Conservation (phyloP, 2,888 invertebrate species). For the Plusia festucae region DNA sequence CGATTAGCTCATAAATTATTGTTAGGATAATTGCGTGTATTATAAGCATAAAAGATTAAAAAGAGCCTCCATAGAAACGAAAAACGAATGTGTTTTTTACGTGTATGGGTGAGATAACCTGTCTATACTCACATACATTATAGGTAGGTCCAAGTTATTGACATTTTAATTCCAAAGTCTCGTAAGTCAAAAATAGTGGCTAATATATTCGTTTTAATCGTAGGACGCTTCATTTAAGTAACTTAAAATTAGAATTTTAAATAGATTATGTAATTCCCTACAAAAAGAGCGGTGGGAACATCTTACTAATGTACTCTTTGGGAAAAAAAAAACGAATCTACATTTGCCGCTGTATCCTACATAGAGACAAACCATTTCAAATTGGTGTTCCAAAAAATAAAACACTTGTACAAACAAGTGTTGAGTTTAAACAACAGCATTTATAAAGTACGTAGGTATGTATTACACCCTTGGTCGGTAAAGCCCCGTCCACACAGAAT, state of each 20-base stretch:
- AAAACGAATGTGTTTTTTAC: conserved; percentile 44
- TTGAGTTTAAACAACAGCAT: conserved; percentile 37
- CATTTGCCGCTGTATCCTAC: neutral
- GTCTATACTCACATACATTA: conserved; percentile 23
- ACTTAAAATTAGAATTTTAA: conserved; percentile 38
- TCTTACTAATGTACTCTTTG: neutral
- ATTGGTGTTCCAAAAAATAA: conserved; percentile 32
- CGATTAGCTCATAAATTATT: conserved; percentile 42
- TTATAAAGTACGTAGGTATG: conserved; percentile 44
- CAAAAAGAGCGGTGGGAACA: conserved; percentile 24
- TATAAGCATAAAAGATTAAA: conserved; percentile 38
- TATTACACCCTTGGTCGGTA: conserved; percentile 38
- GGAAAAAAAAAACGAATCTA: neutral
- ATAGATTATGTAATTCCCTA: conserved; percentile 23
- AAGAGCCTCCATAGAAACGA: conserved; percentile 30
- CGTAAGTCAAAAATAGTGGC: conserved; percentile 48
- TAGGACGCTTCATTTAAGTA: conserved; percentile 33
- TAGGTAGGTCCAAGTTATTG: conserved; percentile 30
- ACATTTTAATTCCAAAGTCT: conserved; percentile 46
- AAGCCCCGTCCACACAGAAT: conserved; percentile 53
- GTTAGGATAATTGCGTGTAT: conserved; percentile 43
- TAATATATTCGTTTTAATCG: conserved; percentile 44
- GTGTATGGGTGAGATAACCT: conserved; percentile 30
- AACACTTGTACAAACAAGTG: conserved; percentile 39
- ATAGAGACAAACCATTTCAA: conserved; percentile 23